Percentiles rank a stretch among this genome's conserved stretches.
Conservation (phyloP, 2,113 vertebrate genomes). For the Urocynchramus pylzowi region DNA sequence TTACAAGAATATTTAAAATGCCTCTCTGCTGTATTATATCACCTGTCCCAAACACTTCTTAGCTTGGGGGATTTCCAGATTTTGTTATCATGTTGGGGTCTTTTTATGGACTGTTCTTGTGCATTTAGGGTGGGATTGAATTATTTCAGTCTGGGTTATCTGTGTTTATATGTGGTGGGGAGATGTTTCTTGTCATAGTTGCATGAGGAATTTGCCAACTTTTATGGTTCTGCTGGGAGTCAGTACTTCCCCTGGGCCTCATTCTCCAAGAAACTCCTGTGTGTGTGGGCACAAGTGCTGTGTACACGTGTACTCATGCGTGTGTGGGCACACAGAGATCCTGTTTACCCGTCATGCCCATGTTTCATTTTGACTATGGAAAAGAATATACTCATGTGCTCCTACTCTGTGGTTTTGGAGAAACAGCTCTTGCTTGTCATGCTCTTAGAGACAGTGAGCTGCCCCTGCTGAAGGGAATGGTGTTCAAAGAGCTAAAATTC, state of each 20-base stretch:
- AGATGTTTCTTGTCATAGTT: neutral
- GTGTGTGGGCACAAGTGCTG: neutral
- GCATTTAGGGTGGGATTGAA: neutral
- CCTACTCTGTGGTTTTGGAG: neutral
- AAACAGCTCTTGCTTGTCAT: neutral
- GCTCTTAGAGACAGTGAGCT: neutral
- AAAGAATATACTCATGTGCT: neutral
- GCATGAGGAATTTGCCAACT: neutral
- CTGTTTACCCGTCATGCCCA: accelerated
- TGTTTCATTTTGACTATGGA: neutral
- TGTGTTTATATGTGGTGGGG: neutral
- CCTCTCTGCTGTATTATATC: neutral
- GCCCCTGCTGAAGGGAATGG: neutral
- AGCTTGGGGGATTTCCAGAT: neutral
- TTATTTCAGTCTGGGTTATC: neutral
- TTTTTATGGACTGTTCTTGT: neutral
- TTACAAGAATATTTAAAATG: neutral
- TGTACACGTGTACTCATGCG: accelerated
- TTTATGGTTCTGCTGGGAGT: neutral
- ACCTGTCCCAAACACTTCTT: neutral
- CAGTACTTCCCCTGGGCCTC: neutral
- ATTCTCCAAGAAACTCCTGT: neutral
- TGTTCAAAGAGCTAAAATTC: neutral
- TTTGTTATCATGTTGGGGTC: accelerated
- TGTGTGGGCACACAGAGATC: neutral